Evolutionary conservation across 2,888 invertebrate genomes (phyloP), one percentile per base, ranked within the genome.

Genomic region (Acrobasis consociella): DNA sequence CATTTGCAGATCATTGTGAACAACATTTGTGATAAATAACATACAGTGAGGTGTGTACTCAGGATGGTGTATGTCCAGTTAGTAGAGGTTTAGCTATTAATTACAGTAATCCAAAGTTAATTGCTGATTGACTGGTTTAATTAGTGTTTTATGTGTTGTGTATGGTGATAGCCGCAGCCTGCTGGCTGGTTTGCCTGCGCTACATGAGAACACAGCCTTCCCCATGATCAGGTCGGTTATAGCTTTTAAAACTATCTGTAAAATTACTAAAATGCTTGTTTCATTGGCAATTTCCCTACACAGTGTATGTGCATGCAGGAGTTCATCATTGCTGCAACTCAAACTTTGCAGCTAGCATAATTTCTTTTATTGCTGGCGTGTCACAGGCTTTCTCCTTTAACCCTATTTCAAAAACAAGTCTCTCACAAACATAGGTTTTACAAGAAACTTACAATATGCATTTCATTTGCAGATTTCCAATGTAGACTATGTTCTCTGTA

Each of bases 221-320:
- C 74, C 65, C 72, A 73, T 79, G 82, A 68, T 79, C 78, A 83
- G 81, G 82, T 69, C 67, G 49, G 39, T 60, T 49, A 51, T 62
- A 42, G 22, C 17, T 22, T 10, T 10, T 42, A 53, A 37, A 52
- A 11, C n/a, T n/a, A n/a, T 22, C 22, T 31, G 31, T 31, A 31
- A 31, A 7, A 31, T 31, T 0, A 0, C 31, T 31, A 31, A 31
- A 31, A 2, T 5, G 22, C n/a, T n/a, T n/a, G n/a, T n/a, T n/a
- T n/a, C n/a, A n/a, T n/a, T n/a, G n/a, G n/a, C n/a, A n/a, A 1
- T 5, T 31, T 7, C 31, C 31, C 8, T 5, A 7, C 31, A 31
- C 31, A 31, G 31, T 31, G 31, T 7, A 7, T 31, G 31, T 31
- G 31, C 7, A 7, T 31, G 31, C 31, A 31, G 31, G 7, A 31